phyloP scores from a whole-genome alignment of 53 echinoderm and acorn worm species.

The Zoroaster sp. region DNA sequence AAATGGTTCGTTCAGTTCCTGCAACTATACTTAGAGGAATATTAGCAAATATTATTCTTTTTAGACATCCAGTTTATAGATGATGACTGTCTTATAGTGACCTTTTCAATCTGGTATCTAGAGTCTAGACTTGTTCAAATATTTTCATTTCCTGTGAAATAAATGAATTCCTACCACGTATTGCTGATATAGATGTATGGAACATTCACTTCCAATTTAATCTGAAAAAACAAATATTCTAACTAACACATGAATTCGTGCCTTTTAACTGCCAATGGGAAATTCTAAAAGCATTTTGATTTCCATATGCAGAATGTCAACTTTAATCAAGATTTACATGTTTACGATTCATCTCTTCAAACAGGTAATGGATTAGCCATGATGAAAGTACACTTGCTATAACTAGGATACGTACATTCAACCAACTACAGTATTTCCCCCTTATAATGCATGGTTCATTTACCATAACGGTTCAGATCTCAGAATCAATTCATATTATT shows the following conservation, averaged over 20 bases:
- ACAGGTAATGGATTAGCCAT: conserved; percentile 22
- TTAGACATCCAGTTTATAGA: too few relatives aligned
- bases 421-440: not conserved
- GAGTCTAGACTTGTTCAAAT: too few relatives aligned
- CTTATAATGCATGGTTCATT: not conserved
- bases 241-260: not conserved
- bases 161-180: not conserved
- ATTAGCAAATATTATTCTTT: too few relatives aligned
- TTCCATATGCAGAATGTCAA: conserved; percentile 16
- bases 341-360: not conserved
- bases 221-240: not conserved
- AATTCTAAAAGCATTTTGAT: conserved; percentile 16
- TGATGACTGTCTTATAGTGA: too few relatives aligned
- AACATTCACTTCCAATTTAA: not conserved
- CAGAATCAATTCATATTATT: conserved; percentile 27
- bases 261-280: not conserved
- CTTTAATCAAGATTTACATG: not conserved
- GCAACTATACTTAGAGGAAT: too few relatives aligned
- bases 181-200: not conserved
- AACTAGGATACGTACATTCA: not conserved
- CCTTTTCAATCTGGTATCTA: too few relatives aligned
- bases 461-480: conserved; percentile 16
- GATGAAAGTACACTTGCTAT: conserved; percentile 7
- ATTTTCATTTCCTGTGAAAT: too few relatives aligned
- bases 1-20: too few relatives aligned